These are phyloP conservation scores for Glaucopsyche alexis DNA, from an alignment of 2,888 invertebrate species.

Conservation along the genomic window DNA sequence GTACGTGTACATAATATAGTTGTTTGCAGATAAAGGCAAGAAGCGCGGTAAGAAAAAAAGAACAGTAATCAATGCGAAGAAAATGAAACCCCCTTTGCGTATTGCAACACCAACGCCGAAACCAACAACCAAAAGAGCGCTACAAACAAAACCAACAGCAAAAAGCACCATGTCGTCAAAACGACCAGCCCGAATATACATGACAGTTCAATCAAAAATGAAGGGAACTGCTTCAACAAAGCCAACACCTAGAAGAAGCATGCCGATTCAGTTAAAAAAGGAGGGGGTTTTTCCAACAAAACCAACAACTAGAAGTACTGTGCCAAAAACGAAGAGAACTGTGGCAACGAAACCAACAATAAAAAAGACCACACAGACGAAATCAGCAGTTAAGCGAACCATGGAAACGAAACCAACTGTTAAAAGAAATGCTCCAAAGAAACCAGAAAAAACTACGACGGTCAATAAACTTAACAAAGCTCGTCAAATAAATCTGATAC, in stretches of 20 bases:
- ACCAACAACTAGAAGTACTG: not conserved
- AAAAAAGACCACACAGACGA: not conserved
- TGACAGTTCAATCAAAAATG: not conserved
- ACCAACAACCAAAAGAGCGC: constrained; percentile 3
- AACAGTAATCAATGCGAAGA: constrained; percentile 33
- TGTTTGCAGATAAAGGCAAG: constrained; percentile 39
- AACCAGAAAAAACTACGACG: not conserved
- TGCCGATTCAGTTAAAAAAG: not conserved
- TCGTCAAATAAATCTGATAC: not conserved
- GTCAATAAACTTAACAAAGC: not conserved
- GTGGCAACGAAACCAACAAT: constrained; percentile 20
- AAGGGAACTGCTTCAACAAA: not conserved
- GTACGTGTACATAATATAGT: not conserved
- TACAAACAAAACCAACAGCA: not conserved
- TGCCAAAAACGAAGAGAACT: constrained; percentile 26
- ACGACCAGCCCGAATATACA: constrained; percentile 5
- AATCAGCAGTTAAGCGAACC: not conserved
- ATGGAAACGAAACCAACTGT: constrained; percentile 17
- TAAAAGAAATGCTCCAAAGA: not conserved
- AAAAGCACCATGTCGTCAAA: constrained; percentile 5
- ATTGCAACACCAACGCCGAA: constrained; percentile 21
- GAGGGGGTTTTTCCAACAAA: not conserved
- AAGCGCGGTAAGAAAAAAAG: constrained; percentile 38
- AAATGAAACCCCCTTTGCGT: constrained; percentile 32
- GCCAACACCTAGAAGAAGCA: not conserved